phyloP scores from a whole-genome alignment of 2,113 vertebrate species.

The Oncorhynchus clarkii region DNA sequence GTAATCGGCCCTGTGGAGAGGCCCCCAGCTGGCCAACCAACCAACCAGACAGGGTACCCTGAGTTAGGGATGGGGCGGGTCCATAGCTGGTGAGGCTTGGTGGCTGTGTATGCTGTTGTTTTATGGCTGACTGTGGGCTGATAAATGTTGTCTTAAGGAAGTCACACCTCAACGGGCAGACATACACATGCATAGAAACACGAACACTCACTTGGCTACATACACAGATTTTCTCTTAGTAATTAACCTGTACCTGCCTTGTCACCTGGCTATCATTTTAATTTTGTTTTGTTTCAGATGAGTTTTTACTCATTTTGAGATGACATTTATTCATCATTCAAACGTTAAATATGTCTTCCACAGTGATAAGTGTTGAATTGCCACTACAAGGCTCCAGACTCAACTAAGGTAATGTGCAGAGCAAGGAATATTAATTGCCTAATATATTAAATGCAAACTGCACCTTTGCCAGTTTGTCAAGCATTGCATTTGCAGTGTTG shows the following conservation, averaged over 20 bases:
- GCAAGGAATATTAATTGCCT: not conserved
- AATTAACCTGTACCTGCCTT: too few relatives aligned
- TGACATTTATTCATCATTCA: not conserved
- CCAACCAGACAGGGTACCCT: constrained; percentile 21
- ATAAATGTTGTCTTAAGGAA: constrained; percentile 44
- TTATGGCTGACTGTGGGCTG: constrained; percentile 69
- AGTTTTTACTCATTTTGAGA: not conserved
- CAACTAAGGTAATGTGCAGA: too few relatives aligned
- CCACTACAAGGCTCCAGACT: not conserved
- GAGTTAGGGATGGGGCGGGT: constrained; percentile 24
- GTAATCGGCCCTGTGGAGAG: constrained; percentile 65
- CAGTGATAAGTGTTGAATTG: not conserved
- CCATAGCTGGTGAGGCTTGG: constrained; percentile 65
- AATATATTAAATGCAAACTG: not conserved
- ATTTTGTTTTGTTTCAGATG: not conserved
- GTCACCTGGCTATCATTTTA: too few relatives aligned
- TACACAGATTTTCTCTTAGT: not conserved
- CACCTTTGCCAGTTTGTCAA: not conserved
- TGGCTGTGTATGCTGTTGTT: constrained; percentile 57
- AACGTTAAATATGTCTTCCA: not conserved
- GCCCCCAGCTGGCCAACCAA: constrained; percentile 57
- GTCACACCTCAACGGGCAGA: not conserved
- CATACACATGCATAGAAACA: not conserved
- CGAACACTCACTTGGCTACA: not conserved
- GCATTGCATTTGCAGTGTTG: not conserved